Base-by-base conservation (phyloP, 2,888 invertebrate genomes). In the Heliconius aoede region DNA sequence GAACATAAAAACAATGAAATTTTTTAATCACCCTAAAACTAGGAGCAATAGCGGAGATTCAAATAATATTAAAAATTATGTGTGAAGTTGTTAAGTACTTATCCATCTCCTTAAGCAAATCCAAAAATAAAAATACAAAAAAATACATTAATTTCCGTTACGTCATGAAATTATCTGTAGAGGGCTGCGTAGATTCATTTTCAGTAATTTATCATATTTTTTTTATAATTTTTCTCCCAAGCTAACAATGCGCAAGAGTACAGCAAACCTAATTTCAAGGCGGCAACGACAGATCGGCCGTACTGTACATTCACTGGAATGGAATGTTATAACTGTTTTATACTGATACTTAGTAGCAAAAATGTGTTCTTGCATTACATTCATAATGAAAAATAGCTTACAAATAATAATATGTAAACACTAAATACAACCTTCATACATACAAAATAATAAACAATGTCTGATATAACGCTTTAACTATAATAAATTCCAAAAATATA, bases 31-130 rank as follows among this genome's bases (percentile, higher is more conserved):
- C 79, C 69, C 51, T 68, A 77, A 58, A 73, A 61, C 73, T 77
- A 78, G 76, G 81, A 83, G 79, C 79, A 73, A 81, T 84, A 84
- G 83, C 82, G 80, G 84, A 83, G 79, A 85, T 84, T 85, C 77
- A 68, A 82, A 84, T 74, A 13, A 64, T 62, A 73, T 73, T 36
- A n/a, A 32, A 78, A 73, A 74, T 21, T 46, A 76, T 74, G 36
- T 40, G 72, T n/a, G 76, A 75, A 76, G 82, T 81, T 76, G 72
- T 81, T 84, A 85, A 86, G 85, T 86, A 86, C 85, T 73, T 83
- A 83, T 81, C 82, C 81, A 83, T 82, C 81, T 83, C 81, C 84
- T 81, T 83, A 85, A 84, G 75, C 78, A 81, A 78, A 78, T 80
- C 78, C 79, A n/a, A n/a, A n/a, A n/a, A n/a, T n/a, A n/a, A n/a